Evolutionary conservation across 2,113 vertebrate species (phyloP), one percentile per base, ranked within the genome.

Genomic region (Terrapene triunguis): DNA sequence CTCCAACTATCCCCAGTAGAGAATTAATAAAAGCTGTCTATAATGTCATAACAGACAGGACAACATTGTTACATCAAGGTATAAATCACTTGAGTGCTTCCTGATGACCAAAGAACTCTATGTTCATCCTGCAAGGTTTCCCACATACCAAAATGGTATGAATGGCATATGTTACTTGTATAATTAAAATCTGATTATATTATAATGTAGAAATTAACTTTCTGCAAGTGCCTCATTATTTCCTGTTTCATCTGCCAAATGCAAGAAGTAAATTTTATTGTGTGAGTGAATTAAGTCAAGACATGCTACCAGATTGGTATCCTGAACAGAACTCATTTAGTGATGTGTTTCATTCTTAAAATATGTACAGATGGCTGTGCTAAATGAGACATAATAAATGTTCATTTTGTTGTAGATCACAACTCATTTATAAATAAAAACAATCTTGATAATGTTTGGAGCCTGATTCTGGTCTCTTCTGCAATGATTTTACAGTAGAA

Each of bases 161-260:
- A 98, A 88, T 87, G 38, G 12, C 97, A 97, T 96, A 94, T 97
- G 91, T 96, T 98, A 94, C 91, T 98, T 95, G 93, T 97, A 97
- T 96, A 97, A 98, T 98, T 98, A 98, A 98, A 97, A 97, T 93
- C 94, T 96, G 97, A 98, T 98, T 98, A 98, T 95, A 96, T 94
- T 96, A 92, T 97, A 97, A 98, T 95, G 87, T 94, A 94, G 94
- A 97, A 98, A 98, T 97, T 87, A 97, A 97, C 97, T 98, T 98
- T 96, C 87, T 97, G 38, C 96, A 97, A 98, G 97, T 98, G 96
- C 82, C 97, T 97, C 97, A 97, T 98, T 98, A 98, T 97, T 98
- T 96, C 97, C 97, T 97, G 97, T 98, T 98, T 98, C 84, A 94
- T 94, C 95, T 98, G 97, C 94, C 98, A 98, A 98, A 87, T 94